Evolutionary conservation across 2,113 vertebrate species (phyloP), one percentile per base, ranked within the genome.

Genomic region (Phoenicopterus ruber): DNA sequence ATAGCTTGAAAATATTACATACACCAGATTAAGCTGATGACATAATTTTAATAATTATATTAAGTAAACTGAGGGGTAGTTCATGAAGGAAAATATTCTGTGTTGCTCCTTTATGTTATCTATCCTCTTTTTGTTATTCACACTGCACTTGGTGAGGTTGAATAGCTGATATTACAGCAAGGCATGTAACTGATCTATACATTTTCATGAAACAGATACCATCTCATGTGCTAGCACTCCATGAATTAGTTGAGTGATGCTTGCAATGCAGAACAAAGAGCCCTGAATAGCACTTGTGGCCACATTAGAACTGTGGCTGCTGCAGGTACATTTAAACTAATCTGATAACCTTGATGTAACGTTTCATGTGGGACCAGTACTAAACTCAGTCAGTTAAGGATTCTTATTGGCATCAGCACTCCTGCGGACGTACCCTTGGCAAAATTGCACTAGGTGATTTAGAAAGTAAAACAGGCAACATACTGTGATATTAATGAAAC

Each of bases 161-260:
- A 92, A 46, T 82, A 82, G 70, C 74, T 92, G 90, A 31, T 90
- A 11, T 89, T 79, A 46, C 66, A 91, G 69, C 57, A 86, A 63
- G 47, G 72, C 50, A 26, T 55, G 84, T 89, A 96, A 95, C 58
- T 86, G 87, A 94, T 95, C 89, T n/a, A 3, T 40, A 25, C 46
- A 13, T 76, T 96, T 95, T 93, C 49, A 32, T 96, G 88, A 80
- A 91, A 94, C 34, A 42, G 88, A 95, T 57, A 36, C 63, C 78
- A 88, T 42, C 86, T 77, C 61, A 9, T 79, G 38, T 67, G 59
- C 76, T 52, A 61, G 82, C 34, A 29, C 34, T 52, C 70, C 54
- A 18, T 50, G 82, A 90, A 84, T 82, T 87, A 57, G 67, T n/a
- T 90, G 82, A 81, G 49, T 76, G 85, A 88, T 0, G 1, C n/a